Percentiles rank a stretch among this genome's conserved stretches.
Conservation (phyloP, 2,888 invertebrate species). For the Gymnoscelis rufifasciata region DNA sequence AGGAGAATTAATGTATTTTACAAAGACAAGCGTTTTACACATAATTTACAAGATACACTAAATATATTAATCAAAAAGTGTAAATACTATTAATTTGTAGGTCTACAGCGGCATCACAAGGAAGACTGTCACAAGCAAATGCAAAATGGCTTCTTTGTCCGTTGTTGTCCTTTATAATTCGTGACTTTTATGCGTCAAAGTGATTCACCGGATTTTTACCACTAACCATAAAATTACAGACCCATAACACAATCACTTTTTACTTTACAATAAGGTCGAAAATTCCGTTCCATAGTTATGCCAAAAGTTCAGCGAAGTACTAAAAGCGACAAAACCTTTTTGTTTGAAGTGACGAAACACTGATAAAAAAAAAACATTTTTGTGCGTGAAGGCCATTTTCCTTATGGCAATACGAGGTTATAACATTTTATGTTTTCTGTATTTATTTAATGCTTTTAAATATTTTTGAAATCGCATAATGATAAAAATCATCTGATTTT, state of each 20-base stretch:
- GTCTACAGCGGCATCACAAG: slow-evolving; percentile 64
- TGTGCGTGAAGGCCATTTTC: slow-evolving; percentile 31
- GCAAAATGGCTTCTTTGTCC: slow-evolving; percentile 76
- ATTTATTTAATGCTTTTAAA: too few relatives aligned
- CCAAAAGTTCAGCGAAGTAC: slow-evolving; percentile 29
- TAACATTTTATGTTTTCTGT: too few relatives aligned
- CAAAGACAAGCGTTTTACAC: too few relatives aligned
- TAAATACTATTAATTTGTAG: slow-evolving; percentile 38
- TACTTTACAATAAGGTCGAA: slow-evolving; percentile 15
- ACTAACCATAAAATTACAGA: slow-evolving; percentile 29
- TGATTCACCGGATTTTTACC: slow-evolving; percentile 61
- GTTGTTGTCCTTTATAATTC: slow-evolving; percentile 76
- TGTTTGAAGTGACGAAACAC: slow-evolving; percentile 37
- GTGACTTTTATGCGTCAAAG: slow-evolving; percentile 74
- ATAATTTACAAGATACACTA: too few relatives aligned
- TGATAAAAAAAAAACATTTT: slow-evolving; percentile 46
- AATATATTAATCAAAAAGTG: not conserved
- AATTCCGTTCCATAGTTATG: slow-evolving; percentile 7
- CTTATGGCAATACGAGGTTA: slow-evolving; percentile 4
- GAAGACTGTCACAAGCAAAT: slow-evolving; percentile 71
- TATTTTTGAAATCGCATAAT: too few relatives aligned
- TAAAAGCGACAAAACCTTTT: slow-evolving; percentile 45
- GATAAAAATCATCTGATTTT: too few relatives aligned
- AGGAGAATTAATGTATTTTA: too few relatives aligned
- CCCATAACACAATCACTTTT: slow-evolving; percentile 12